Base-by-base conservation (phyloP, 2,888 invertebrate species). In the Apotomis capreana region DNA sequence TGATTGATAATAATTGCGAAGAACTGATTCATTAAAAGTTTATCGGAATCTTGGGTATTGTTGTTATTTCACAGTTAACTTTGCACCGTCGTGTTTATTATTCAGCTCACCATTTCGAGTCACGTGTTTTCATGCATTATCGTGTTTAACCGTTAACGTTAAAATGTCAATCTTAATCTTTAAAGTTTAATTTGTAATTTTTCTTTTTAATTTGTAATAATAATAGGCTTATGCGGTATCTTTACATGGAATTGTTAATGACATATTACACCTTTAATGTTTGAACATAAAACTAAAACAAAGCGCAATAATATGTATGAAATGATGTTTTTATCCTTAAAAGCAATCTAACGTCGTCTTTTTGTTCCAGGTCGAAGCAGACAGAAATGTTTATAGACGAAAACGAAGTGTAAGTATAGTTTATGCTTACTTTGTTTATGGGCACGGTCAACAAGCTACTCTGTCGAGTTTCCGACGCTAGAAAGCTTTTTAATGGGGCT, bases 341-440 rank as follows among this genome's bases (percentile, higher is more conserved):
- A 49, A 49, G 49, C 9, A 8, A 9, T 49, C 5, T 10, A 60
- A 54, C 52, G 12, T 51, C 74, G 60, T 61, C 75, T 78, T 78
- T 83, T 84, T 87, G 83, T 92, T 91, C 4, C 92, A 93, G 92
- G 87, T 90, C 85, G 81, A 88, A 90, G 79, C 81, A 84, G 79
- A 86, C 84, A 87, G 89, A 89, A 81, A 93, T 93, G 92, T 93
- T 93, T 83, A 92, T 93, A 90, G 92, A 93, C 92, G 92, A 92
- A 87, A 93, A 93, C 90, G 92, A 93, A 83, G 90, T 92, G 92
- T 93, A 78, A 93, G 92, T 92, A 79, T 13, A 49, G 12, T 46
- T 65, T 65, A 46, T 12, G 44, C n/a, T 52, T 46, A 1, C 5
- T 58, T 15, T 52, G 9, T 59, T 63, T 63, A 44, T 57, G 13